Evolutionary conservation across 2,797 vertebrate genomes (phyloP), one percentile per base, ranked within the genome.

Genomic region (Onychomys torridus): DNA sequence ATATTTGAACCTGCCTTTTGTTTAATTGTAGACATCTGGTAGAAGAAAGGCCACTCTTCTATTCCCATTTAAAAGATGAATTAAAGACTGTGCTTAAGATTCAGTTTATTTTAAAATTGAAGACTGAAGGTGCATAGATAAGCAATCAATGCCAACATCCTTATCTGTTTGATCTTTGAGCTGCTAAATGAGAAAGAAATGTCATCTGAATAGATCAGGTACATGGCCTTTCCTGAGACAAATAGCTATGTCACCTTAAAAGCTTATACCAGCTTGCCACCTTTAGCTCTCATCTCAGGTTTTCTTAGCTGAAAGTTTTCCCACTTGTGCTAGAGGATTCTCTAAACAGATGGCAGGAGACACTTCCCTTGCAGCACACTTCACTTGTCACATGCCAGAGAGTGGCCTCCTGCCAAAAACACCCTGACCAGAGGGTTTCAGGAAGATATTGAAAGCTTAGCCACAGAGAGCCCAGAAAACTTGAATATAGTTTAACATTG

Each of bases 41-140:
- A 91, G 29, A 89, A 46, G 27, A 2, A 96, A 95, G 29, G 6
- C 16, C 21, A 79, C 40, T 25, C 21, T 63, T 55, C 10, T 10
- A 73, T 87, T 94, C 63, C 25, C 29, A 88, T 6, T 89, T 63
- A 91, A 90, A 96, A 57, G 27, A 34, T 4, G 91, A 94, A 76
- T 81, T 37, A 89, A 84, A 92, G 14, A 52, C 16, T 32, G 2
- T 19, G 37, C 52, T 84, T 93, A 25, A 88, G n/a, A 49, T 88
- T 67, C 91, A 75, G 71, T 34, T 82, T 34, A 79, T 73, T 82
- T 91, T 87, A 57, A 73, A 90, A 87, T 59, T 93, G n/a, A 96
- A 85, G 29, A 93, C 13, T 71, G 19, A 19, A 59, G 21, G 29
- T 78, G 43, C 90, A 1, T 40, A 95, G 69, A 77, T 93, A 89